Conservation (phyloP, 2,888 invertebrate genomes). For the Drosophila parthenogenetica region DNA sequence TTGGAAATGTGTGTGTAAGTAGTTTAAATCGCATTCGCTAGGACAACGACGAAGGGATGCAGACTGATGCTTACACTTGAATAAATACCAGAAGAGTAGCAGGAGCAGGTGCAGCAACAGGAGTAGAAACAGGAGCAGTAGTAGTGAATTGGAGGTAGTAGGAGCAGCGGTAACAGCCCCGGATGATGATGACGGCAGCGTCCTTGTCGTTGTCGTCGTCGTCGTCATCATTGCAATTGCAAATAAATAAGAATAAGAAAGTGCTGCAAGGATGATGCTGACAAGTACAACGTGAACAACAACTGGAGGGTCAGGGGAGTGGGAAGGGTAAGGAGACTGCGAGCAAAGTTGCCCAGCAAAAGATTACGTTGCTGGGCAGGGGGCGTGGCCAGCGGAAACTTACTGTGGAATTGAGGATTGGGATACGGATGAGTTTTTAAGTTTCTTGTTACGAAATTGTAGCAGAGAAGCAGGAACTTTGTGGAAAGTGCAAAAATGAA, state of each 20-base stretch:
- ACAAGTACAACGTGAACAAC: slow-evolving; percentile 46
- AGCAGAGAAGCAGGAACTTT: slow-evolving; percentile 22
- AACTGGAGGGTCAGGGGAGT: background rate
- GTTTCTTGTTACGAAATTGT: slow-evolving; percentile 78
- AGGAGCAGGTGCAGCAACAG: slow-evolving; percentile 12
- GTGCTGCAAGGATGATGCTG: slow-evolving; percentile 58
- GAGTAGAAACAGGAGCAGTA: slow-evolving; percentile 22
- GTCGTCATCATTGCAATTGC: slow-evolving; percentile 73
- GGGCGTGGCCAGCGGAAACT: background rate
- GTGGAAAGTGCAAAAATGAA: slow-evolving; percentile 78
- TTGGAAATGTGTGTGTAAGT: slow-evolving; percentile 80
- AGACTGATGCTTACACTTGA: slow-evolving; percentile 75
- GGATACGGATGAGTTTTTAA: slow-evolving; percentile 62
- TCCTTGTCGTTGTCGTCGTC: slow-evolving; percentile 6
- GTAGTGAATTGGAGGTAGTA: slow-evolving; percentile 3
- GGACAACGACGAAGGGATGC: slow-evolving; percentile 29
- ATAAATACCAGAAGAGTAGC: slow-evolving; percentile 62
- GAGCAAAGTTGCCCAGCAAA: slow-evolving; percentile 54
- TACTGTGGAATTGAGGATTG: slow-evolving; percentile 27
- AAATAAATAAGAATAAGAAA: slow-evolving; percentile 79
- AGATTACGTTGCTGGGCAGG: background rate
- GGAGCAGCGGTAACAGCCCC: slow-evolving; percentile 21
- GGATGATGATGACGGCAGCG: slow-evolving; percentile 66
- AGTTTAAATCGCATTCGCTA: slow-evolving; percentile 77
- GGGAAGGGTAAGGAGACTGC: background rate